Percentiles rank a stretch among this genome's conserved stretches.
Conservation (phyloP, 1,140 invertebrate genomes). For the Calliphora vicina region DNA sequence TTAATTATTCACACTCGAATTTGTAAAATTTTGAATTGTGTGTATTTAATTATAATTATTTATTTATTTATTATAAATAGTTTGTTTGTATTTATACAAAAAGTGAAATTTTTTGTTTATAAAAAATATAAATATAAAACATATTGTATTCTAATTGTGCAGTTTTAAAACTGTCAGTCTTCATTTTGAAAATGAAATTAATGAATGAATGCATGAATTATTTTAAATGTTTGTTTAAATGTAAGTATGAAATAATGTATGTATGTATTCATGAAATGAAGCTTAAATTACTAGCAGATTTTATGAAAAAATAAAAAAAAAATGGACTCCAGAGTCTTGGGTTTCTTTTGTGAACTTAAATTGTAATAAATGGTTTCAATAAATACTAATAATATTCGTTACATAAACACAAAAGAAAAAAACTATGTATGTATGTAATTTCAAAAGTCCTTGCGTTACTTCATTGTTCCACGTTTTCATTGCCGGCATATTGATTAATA, state of each 20-base stretch:
- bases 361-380: neutral
- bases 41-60: too few relatives aligned
- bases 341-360: neutral
- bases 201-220: neutral
- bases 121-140: neutral
- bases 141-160: conserved; percentile 1
- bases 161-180: conserved; percentile 5
- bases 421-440: neutral
- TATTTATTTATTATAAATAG: too few relatives aligned
- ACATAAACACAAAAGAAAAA: neutral
- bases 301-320: too few relatives aligned
- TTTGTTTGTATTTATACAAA: neutral
- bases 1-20: neutral
- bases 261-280: neutral
- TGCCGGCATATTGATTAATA: conserved; percentile 51
- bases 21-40: neutral
- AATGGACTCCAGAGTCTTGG: too few relatives aligned
- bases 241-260: neutral
- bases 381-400: neutral
- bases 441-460: neutral
- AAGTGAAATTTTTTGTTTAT: neutral
- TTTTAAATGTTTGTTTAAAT: neutral
- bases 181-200: neutral
- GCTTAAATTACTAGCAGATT: neutral
- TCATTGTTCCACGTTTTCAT: neutral